Conservation (phyloP, 2,797 vertebrate genomes). For the Enteromius mattozi region DNA sequence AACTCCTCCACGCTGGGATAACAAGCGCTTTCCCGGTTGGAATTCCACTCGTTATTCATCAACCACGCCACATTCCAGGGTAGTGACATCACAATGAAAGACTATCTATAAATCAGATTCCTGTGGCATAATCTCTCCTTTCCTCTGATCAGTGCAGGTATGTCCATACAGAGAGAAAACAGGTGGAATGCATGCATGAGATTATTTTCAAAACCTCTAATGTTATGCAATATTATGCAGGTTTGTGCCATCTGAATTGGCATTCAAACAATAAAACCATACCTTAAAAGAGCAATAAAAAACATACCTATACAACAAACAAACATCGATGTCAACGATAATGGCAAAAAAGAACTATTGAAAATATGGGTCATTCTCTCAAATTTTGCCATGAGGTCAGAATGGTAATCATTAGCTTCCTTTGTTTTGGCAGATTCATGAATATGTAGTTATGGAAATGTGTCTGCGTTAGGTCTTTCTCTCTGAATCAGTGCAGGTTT, state of each 20-base stretch:
- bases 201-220: neutral
- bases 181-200: neutral
- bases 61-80: slow-evolving; percentile 22
- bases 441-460: neutral
- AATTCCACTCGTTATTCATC: slow-evolving; percentile 46
- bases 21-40: slow-evolving; percentile 20
- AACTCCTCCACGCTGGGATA: slow-evolving; percentile 40
- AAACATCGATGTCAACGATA: neutral
- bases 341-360: neutral
- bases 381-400: neutral
- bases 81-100: slow-evolving; percentile 49
- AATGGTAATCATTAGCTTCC: neutral
- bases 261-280: neutral
- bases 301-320: neutral
- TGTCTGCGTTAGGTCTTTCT: neutral
- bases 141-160: neutral
- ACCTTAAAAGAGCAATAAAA: too few species aligned
- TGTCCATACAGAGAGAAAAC: neutral
- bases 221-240: neutral
- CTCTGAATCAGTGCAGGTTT: neutral
- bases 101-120: slow-evolving; percentile 12
- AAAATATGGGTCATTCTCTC: slow-evolving; percentile 1
- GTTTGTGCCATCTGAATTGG: neutral
- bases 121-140: neutral
- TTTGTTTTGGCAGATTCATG: neutral